Evolutionary conservation across 1,140 invertebrate genomes (phyloP).

Genomic region (Oreohelix idahoensis): DNA sequence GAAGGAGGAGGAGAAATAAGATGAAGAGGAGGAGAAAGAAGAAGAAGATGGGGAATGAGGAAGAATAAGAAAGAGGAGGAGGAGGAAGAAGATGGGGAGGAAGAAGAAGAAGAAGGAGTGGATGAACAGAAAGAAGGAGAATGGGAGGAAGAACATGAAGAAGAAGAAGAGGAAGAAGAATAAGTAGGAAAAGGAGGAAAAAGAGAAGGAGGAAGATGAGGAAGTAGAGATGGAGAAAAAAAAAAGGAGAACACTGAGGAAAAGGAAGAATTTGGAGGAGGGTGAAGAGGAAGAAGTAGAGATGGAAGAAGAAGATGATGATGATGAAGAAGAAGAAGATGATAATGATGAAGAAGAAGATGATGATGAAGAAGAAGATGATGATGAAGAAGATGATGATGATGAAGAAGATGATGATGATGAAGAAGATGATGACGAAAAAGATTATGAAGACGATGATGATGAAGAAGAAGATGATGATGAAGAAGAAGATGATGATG

Average conservation of each 20-base stretch:
- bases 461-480: constrained; percentile 9
- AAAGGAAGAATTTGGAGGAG: not conserved
- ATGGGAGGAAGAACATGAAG: too few species aligned
- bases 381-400: not conserved
- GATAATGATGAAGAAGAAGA: constrained; percentile 10
- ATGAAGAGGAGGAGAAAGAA: too few species aligned
- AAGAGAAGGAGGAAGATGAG: too few species aligned
- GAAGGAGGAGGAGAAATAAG: too few species aligned
- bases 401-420: constrained; percentile 6
- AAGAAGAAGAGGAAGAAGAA: too few species aligned
- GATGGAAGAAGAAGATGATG: not conserved
- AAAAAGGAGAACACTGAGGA: not conserved
- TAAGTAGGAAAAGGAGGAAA: too few species aligned
- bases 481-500: constrained; percentile 1
- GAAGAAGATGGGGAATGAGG: too few species aligned
- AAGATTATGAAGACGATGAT: not conserved
- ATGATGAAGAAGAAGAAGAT: constrained; percentile 6
- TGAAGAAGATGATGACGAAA: not conserved
- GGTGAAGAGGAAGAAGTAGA: too few species aligned
- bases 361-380: constrained; percentile 9
- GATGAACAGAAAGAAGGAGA: not conserved
- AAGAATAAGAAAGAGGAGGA: too few species aligned
- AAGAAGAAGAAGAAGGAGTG: not conserved
- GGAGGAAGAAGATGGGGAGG: not conserved
- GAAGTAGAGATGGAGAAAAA: constrained; percentile 1